phyloP scores from a whole-genome alignment of 1,140 invertebrate species.

The Palaemon carinicauda region DNA sequence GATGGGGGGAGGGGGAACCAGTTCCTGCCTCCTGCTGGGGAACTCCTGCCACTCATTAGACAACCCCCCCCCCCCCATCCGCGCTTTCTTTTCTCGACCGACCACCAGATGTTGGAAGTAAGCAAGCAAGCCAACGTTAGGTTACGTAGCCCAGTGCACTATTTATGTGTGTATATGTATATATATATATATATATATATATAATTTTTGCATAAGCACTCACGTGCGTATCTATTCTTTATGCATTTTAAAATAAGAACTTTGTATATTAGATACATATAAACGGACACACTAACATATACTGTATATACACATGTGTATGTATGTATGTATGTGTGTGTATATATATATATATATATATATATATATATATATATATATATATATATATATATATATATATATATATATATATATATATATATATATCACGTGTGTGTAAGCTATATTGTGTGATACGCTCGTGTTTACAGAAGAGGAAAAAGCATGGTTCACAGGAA shows the following conservation, averaged over 20 bases:
- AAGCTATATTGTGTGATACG: too few relatives aligned
- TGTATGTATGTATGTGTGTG: neutral
- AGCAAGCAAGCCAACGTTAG: neutral
- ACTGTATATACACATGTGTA: neutral
- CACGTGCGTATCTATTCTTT: too few relatives aligned
- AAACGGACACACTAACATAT: too few relatives aligned
- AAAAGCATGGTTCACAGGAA: too few relatives aligned
- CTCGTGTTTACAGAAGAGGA: too few relatives aligned
- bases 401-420: neutral
- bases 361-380: neutral
- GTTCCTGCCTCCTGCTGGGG: neutral
- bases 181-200: too few relatives aligned
- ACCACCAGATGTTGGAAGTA: neutral
- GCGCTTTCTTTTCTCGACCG: neutral
- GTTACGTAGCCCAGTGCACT: too few relatives aligned
- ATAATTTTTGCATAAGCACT: too few relatives aligned
- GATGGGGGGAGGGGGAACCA: neutral
- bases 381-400: slow-evolving; percentile 2
- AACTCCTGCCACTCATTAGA: neutral
- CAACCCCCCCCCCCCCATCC: neutral
- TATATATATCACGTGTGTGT: too few relatives aligned
- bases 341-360: neutral
- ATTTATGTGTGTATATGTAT: too few relatives aligned
- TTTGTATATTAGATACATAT: too few relatives aligned
- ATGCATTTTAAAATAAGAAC: too few relatives aligned